A percentile compares a stretch with the other conserved stretches of the same genome.
phyloP scores from a whole-genome alignment of 2,888 invertebrate species.

The Phengaris arion region DNA sequence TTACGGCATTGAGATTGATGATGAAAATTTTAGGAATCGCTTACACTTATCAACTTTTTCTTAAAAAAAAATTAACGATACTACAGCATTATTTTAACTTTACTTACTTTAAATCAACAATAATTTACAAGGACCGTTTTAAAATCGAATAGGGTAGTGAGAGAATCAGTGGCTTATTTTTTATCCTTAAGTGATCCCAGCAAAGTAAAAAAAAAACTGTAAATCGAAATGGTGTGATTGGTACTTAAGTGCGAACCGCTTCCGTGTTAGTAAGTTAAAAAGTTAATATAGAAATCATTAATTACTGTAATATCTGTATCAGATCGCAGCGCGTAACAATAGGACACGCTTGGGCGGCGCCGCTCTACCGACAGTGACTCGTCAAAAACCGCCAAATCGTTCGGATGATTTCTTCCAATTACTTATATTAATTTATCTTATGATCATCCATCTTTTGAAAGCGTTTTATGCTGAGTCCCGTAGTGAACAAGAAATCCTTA shows the following conservation, averaged over 20 bases:
- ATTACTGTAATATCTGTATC: conserved; percentile 57
- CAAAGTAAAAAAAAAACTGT: neutral
- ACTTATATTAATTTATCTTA: conserved; percentile 70
- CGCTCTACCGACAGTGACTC: conserved; percentile 70
- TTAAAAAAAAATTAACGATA: too few relatives aligned
- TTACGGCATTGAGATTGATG: neutral
- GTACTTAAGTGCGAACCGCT: neutral
- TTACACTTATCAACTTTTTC: neutral
- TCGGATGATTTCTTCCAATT: conserved; percentile 66
- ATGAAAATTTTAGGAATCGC: neutral
- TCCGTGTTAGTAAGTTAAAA: neutral
- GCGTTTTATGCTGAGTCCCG: conserved; percentile 1
- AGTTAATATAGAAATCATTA: conserved; percentile 46
- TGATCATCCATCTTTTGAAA: conserved; percentile 49
- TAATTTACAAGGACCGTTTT: too few relatives aligned
- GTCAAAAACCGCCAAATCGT: conserved; percentile 56
- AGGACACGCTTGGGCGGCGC: conserved; percentile 64
- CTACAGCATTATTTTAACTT: too few relatives aligned
- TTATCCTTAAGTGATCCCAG: neutral
- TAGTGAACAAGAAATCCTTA: conserved; percentile 14
- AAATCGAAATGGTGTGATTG: neutral
- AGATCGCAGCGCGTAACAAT: conserved; percentile 62
- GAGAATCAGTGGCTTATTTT: too few relatives aligned
- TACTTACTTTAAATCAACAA: too few relatives aligned
- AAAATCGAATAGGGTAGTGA: too few relatives aligned